phyloP scores from a whole-genome alignment of 2,888 invertebrate genomes.

The Reticulitermes lucifugus region DNA sequence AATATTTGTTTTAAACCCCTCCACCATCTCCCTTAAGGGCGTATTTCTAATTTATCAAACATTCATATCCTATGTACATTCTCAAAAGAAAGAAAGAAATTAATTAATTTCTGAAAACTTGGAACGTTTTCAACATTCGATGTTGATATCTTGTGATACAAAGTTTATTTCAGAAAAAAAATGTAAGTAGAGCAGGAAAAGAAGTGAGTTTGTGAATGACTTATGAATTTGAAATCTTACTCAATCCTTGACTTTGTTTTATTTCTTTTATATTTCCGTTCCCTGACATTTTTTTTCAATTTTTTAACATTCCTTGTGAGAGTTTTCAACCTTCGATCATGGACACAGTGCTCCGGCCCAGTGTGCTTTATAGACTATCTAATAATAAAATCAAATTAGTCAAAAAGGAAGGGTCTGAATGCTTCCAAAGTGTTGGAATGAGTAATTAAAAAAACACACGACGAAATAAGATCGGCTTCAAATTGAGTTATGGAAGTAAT shows the following conservation, averaged over 20 bases:
- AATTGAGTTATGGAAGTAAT: conserved; percentile 65
- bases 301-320: conserved; percentile 37
- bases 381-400: conserved; percentile 50
- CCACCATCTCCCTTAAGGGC: neutral
- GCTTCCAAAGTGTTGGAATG: conserved; percentile 58
- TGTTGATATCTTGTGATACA: conserved; percentile 39
- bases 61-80: conserved; percentile 18
- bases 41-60: conserved; percentile 41
- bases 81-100: conserved; percentile 37
- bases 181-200: neutral
- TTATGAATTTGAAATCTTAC: conserved; percentile 35
- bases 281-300: conserved; percentile 6
- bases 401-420: conserved; percentile 44
- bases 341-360: conserved; percentile 33
- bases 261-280: conserved; percentile 18
- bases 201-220: conserved; percentile 10
- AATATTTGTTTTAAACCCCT: conserved; percentile 35
- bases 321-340: conserved; percentile 44
- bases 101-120: conserved; percentile 42
- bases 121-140: conserved; percentile 41
- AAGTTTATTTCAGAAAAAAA: conserved; percentile 33
- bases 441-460: conserved; percentile 64
- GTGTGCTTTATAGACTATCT: conserved; percentile 46
- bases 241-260: conserved; percentile 16
- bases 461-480: conserved; percentile 61